Base-by-base conservation (phyloP, 2,797 vertebrate species). In the Myotis findleyi region DNA sequence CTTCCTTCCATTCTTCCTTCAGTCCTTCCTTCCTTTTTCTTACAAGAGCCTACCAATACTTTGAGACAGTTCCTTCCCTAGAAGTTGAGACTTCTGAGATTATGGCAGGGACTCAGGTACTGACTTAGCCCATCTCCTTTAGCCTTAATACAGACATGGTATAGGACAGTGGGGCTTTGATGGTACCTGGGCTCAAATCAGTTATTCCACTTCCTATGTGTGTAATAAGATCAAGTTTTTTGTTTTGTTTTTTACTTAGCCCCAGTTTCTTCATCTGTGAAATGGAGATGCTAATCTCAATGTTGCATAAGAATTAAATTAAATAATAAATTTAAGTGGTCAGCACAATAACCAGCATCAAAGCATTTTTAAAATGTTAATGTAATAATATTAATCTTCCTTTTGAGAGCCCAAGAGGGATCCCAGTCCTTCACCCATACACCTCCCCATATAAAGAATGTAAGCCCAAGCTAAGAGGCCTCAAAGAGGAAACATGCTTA, bases 281-380 rank as follows among this genome's bases (percentile, higher is more conserved):
- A 93, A 44, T 71, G 38, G 47, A 87, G 17, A 10, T 80, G 83
- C 8, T 95, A 66, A 59, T 38, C 49, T 89, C 53, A 71, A 0
- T 94, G 14, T 91, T 93, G 9, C 36, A 38, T 90, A 82, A 90
- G 77, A 95, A 87, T 77, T 44, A 10, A 89, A 90, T 92, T 89
- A 92, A 64, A 79, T 87, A 47, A 83, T 87, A 36, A 11, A 36
- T 62, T 93, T 93, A 86, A 33, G 38, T 91, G 36, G 13, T 95
- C 36, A 57, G 10, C 59, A 64, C 25, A 93, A 55, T 80, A 49
- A 23, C 33, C 83, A 72, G 49, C 55, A 62, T 76, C 7, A 69
- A 49, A 80, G 13, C 41, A 73, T 53, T 84, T 94, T 85, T 69
- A 89, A 87, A 92, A 88, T 72, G 38, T n/a, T 84, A 16, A 17